These are phyloP conservation scores for Albula goreensis DNA, from an alignment of 2,113 vertebrate species.

Conservation along the genomic window DNA sequence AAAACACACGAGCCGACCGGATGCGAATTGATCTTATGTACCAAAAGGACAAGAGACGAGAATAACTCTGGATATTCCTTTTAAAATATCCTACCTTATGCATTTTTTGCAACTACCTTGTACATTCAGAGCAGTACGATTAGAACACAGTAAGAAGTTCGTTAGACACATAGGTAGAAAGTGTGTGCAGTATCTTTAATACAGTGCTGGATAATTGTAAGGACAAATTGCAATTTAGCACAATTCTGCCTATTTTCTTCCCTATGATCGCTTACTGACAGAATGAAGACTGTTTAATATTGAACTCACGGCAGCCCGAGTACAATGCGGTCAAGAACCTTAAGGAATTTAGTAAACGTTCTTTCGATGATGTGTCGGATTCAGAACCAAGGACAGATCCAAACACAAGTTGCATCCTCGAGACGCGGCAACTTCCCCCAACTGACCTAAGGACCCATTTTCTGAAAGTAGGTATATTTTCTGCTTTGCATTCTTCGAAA, in stretches of 20 bases:
- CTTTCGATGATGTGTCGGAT: constrained; percentile 11
- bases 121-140: background rate
- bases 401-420: constrained; percentile 8
- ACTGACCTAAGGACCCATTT: background rate
- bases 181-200: background rate
- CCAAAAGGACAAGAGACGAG: background rate
- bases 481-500: background rate
- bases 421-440: constrained; percentile 2
- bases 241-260: constrained; percentile 9
- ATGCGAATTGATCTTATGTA: background rate
- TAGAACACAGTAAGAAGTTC: background rate
- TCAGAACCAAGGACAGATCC: constrained; percentile 74
- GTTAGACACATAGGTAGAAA: background rate
- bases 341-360: constrained; percentile 4
- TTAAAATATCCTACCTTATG: background rate
- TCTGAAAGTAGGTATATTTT: background rate
- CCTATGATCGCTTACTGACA: constrained; percentile 2
- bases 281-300: constrained; percentile 6
- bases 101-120: background rate
- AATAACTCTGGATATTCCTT: too few species aligned
- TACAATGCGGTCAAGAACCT: background rate
- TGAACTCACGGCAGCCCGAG: background rate
- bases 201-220: background rate
- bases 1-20: too few species aligned
- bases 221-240: background rate